Evolutionary conservation across 2,113 vertebrate species (phyloP), one percentile per base, ranked within the genome.

Genomic region (Sarotherodon lohbergeri): DNA sequence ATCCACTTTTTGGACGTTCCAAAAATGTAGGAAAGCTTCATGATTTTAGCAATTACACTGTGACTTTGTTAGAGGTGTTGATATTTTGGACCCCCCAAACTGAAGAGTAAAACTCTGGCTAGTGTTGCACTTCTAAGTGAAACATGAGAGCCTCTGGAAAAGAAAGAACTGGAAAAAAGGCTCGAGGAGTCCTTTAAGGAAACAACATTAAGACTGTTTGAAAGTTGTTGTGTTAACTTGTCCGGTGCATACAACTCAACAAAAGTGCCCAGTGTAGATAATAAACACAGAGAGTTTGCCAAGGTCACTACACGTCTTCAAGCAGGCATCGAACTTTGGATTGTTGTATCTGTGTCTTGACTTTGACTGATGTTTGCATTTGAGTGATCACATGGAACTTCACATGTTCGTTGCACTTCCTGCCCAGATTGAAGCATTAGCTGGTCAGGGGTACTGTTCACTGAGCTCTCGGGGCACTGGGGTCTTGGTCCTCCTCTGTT

Each of bases 61-160:
- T 52, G 32, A 57, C 41, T 73, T 7, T 29, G 32, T 61, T 34
- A 56, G 68, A 68, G 34, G 34, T 73, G 29, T 61, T 73, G 19
- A 82, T 34, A 36, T n/a, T 81, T 34, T 27, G 88, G 84, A 88
- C 90, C 83, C 46, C 85, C 85, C 81, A 22, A 68, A 48, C 32
- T 86, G 82, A 27, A 83, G 56, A 11, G 66, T 82, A 84, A 83
- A 66, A 29, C 55, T 80, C 22, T 5, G 4, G 57, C 46, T 89
- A 43, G 78, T 55, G 54, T 82, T 89, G 41, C 88, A 80, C 61
- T 86, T 32, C 59, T 63, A 81, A 84, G 61, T 94, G 94, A 89
- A 94, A 95, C 88, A 19, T 89, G 91, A 95, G 88, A 85, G 81
- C 59, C 52, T 73, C 2, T 83, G 55, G 1, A 41, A 46, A 19